Evolutionary conservation across 2,113 vertebrate species (phyloP), one percentile per base, ranked within the genome.

Genomic region (Loxodonta africana): DNA sequence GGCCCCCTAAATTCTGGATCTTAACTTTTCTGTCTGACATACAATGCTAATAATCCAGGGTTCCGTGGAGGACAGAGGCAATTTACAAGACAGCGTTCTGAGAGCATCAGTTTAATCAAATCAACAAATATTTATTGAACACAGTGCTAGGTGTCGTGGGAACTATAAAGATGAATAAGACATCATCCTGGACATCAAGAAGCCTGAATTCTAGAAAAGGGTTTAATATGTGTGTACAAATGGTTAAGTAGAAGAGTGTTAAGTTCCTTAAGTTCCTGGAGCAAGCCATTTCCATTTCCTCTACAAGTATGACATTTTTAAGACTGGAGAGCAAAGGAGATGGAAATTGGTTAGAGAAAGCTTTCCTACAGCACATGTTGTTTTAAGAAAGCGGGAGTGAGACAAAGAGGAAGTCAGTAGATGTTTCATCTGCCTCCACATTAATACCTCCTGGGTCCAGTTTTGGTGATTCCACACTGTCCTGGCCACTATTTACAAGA

Each of bases 401-500:
- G 23, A 74, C 30, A 18, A 91, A 4, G 12, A 18, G 6, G 20
- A n/a, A 88, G 3, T 83, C 74, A 25, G 8, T 53, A 20, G 63
- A 33, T 62, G 26, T 51, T 95, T 83, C 41, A 23, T 41, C 80
- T 51, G 2, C 60, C 60, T 41, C 67, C 37, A 83, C 41, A 46
- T 30, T 51, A 33, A n/a, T 91, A 48, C 65, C 96, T 97, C 86
- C 91, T 76, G 65, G 91, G 83, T 15, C 93, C 92, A 60, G 44
- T 67, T 97, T 91, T 81, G 88, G 26, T 92, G 95, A 96, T 62
- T 97, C 51, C 9, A 63, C 90, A 91, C 91, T 96, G 5, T 83
- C 90, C 69, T 96, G 51, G 65, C 88, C 93, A 46, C 87, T 97
- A 48, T 96, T 95, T 93, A 95, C 94, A 98, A 97, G 33, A 83